Conservation (phyloP, 2,797 vertebrate genomes). For the Gambusia yucatana region DNA sequence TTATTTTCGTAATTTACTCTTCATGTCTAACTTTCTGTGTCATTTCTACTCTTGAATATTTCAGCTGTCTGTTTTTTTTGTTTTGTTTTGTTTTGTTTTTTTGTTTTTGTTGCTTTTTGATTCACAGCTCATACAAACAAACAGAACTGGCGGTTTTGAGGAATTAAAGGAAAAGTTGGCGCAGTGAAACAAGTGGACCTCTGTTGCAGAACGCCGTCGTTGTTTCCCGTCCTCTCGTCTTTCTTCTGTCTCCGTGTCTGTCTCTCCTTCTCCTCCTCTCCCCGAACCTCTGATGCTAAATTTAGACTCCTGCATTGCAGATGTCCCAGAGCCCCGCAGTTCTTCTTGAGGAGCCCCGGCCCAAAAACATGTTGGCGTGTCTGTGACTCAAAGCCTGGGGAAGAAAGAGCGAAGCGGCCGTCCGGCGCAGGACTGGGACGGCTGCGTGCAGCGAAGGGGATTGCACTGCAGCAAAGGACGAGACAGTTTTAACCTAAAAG, state of each 20-base stretch:
- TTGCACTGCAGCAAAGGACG: slow-evolving; percentile 65
- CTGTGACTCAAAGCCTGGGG: slow-evolving; percentile 25
- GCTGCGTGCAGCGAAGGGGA: slow-evolving; percentile 6
- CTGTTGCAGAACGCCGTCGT: slow-evolving; percentile 3
- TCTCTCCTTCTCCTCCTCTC: slow-evolving; percentile 35
- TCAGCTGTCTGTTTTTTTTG: not conserved
- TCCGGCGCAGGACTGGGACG: slow-evolving; percentile 20
- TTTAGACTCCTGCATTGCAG: slow-evolving; percentile 81
- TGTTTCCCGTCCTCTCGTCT: slow-evolving; percentile 27
- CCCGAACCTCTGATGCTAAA: slow-evolving; percentile 70
- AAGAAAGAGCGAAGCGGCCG: slow-evolving; percentile 16
- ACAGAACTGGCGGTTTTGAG: not conserved
- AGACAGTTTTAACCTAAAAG: slow-evolving; percentile 38
- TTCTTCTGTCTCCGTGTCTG: slow-evolving; percentile 31
- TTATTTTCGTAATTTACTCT: not conserved
- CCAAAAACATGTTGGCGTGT: slow-evolving; percentile 45
- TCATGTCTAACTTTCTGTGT: slow-evolving; percentile 13
- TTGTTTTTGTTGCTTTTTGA: no score
- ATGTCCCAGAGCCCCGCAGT: slow-evolving; percentile 70
- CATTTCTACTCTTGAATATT: not conserved
- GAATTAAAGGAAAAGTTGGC: not conserved
- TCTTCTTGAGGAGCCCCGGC: slow-evolving; percentile 62
- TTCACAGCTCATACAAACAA: not conserved
- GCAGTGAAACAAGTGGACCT: not conserved
- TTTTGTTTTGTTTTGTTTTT: not conserved